Evolutionary conservation across 2,797 vertebrate species (phyloP).

Genomic region (Takifugu rubripes): DNA sequence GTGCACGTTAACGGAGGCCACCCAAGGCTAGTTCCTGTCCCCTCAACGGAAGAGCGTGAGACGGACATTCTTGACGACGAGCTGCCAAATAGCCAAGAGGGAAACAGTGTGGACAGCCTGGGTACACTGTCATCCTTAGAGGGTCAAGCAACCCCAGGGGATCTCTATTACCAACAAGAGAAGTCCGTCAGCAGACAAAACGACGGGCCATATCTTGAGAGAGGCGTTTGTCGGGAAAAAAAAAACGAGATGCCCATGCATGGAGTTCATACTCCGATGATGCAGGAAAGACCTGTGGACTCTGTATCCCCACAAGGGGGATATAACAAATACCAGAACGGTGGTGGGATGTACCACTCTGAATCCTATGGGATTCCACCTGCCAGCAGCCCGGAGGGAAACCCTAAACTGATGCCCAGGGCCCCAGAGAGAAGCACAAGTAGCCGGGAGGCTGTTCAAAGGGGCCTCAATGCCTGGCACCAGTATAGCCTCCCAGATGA

Average conservation of each 20-base stretch:
- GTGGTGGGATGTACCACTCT: slow-evolving; percentile 78
- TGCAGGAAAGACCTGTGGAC: slow-evolving; percentile 59
- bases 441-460: slow-evolving; percentile 93
- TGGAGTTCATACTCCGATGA: slow-evolving; percentile 55
- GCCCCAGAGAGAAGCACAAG: slow-evolving; percentile 91
- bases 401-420: slow-evolving; percentile 78
- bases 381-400: slow-evolving; percentile 54
- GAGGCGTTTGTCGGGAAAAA: slow-evolving; percentile 52
- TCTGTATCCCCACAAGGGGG: slow-evolving; percentile 67
- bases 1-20: slow-evolving; percentile 89
- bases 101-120: slow-evolving; percentile 90
- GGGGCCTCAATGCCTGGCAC: slow-evolving; percentile 91
- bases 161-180: slow-evolving; percentile 69
- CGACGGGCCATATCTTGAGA: slow-evolving; percentile 68
- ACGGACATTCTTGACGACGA: slow-evolving; percentile 93
- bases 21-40: slow-evolving; percentile 37
- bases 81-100: slow-evolving; percentile 87
- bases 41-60: slow-evolving; percentile 81
- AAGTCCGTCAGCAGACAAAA: slow-evolving; percentile 52
- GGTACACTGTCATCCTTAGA: slow-evolving; percentile 93
- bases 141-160: slow-evolving; percentile 75
- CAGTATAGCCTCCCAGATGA: slow-evolving; percentile 82
- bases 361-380: slow-evolving; percentile 81
- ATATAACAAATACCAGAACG: slow-evolving; percentile 78
- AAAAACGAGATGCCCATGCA: slow-evolving; percentile 73